Base-by-base conservation (phyloP, 2,888 invertebrate species). In the Apamea crenata region DNA sequence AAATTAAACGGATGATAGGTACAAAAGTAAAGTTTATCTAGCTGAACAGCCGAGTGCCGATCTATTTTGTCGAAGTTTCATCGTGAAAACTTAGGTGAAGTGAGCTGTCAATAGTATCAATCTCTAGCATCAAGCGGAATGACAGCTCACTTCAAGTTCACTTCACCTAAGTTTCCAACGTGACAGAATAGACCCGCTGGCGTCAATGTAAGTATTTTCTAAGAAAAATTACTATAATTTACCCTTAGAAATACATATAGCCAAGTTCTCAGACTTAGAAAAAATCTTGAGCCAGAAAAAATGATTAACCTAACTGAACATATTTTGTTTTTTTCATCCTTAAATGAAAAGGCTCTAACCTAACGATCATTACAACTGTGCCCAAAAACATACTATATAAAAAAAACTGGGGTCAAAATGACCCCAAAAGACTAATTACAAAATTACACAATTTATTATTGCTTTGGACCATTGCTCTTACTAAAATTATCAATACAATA, bases 391-490 rank as follows among this genome's bases (percentile, higher is more conserved):
- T n/a, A 53, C 25, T 5, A 2, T 10, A 8, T 14, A 29, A n/a
- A 21, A 69, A 70, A 36, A 18, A 25, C 6, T 29, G n/a, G 29
- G 40, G 25, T 61, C n/a, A 50, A 76, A 77, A 44, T 32, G 0
- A 78, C 53, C 66, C 29, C 14, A 50, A 44, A 47, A 61, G 2
- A 3, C 18, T n/a, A 7, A 14, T 21, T n/a, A 36, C n/a, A 18
- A 56, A 69, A 36, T 21, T 78, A 59, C 8, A 80, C 7, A 72
- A 72, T 53, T 71, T n/a, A 65, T 59, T 59, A 36, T 59, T 69
- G 25, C 77, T 86, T 84, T 84, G 83, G 86, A 84, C 69, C 36
- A 25, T 71, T 74, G 86, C 73, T 85, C 40, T 61, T 25, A 68
- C 29, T 84, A 80, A 32, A 65, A 44, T 50, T 80, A 83, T 65